Evolutionary conservation across 2,113 vertebrate species (phyloP), one percentile per base, ranked within the genome.

Genomic region (human (Homo sapiens)): DNA sequence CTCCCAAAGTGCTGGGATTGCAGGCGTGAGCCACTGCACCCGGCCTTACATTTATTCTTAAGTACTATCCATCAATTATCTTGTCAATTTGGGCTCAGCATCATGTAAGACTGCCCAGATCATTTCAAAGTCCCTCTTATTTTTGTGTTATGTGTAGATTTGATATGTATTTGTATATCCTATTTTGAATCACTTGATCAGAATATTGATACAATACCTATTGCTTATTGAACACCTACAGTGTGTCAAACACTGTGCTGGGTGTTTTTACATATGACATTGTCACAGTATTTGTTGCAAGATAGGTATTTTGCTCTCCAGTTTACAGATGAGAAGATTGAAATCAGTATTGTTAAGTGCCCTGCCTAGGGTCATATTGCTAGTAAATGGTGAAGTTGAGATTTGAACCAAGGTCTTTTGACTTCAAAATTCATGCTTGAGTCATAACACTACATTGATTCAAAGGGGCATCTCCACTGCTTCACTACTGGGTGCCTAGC

Each of bases 381-480:
- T 78, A 80, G 23, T 55, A 76, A 93, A 14, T 89, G 64, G n/a
- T 81, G 17, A 97, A 81, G 38, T 59, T 97, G 59, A 89, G 66
- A 76, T 91, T 96, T 96, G 80, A 94, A 78, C 17, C 59, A 70
- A 81, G 14, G 57, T 93, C 38, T 83, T 97, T 95, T 90, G 32
- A 85, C 35, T 85, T 94, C 66, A 70, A 94, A 84, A 78, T 83
- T 86, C 66, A 89, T 82, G 35, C 40, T 96, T 93, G 50, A 86
- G 78, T 96, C 52, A 43, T 88, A 95, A 89, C 30, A 27, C 27
- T 20, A 68, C n/a, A 59, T 17, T 61, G 30, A 76, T 89, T 93
- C 79, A 96, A 93, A 68, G 50, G 25, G 18, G 8, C 20, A 10
- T 78, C 4, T 72, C n/a, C 61, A 89, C 13, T 93, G 30, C 64